Percentiles rank a stretch among this genome's conserved stretches.
phyloP scores from a whole-genome alignment of 2,888 invertebrate genomes.

The Cephus pulcher region DNA sequence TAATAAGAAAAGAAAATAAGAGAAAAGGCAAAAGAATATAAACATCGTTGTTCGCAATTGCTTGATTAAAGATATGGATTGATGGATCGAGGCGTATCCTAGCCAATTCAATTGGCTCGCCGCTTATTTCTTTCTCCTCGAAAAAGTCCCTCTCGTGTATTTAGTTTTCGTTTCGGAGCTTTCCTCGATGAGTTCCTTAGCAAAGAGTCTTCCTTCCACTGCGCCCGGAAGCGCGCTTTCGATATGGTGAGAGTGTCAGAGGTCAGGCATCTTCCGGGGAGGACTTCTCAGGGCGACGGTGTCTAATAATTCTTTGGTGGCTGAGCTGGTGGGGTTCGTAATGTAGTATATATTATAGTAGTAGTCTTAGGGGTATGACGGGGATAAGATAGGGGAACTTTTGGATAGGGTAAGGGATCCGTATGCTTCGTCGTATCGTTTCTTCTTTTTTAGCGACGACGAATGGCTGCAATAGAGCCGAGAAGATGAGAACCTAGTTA shows the following conservation, averaged over 20 bases:
- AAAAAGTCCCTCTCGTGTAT: constrained; percentile 7
- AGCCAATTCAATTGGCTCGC: constrained; percentile 25
- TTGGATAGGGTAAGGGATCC: not conserved
- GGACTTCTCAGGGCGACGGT: not conserved
- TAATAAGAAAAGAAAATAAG: not conserved
- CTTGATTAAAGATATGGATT: constrained; percentile 65
- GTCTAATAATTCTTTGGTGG: not conserved
- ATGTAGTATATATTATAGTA: not conserved
- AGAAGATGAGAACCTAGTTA: not conserved
- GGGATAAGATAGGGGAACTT: not conserved
- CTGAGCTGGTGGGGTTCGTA: not conserved
- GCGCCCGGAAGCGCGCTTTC: constrained; percentile 34
- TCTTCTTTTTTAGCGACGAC: not conserved
- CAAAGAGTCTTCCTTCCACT: constrained; percentile 29
- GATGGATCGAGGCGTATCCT: constrained; percentile 43
- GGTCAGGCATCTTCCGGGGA: not conserved
- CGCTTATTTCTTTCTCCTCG: constrained; percentile 5
- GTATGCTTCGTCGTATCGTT: not conserved
- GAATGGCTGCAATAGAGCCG: not conserved
- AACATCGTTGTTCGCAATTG: constrained; percentile 65
- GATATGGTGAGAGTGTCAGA: constrained; percentile 38
- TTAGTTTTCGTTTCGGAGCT: constrained; percentile 26
- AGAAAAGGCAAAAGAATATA: constrained; percentile 32
- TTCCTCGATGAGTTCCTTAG: not conserved
- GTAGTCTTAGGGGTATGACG: not conserved